phyloP scores from a whole-genome alignment of 2,888 invertebrate genomes.

The Ochropacha duplaris region DNA sequence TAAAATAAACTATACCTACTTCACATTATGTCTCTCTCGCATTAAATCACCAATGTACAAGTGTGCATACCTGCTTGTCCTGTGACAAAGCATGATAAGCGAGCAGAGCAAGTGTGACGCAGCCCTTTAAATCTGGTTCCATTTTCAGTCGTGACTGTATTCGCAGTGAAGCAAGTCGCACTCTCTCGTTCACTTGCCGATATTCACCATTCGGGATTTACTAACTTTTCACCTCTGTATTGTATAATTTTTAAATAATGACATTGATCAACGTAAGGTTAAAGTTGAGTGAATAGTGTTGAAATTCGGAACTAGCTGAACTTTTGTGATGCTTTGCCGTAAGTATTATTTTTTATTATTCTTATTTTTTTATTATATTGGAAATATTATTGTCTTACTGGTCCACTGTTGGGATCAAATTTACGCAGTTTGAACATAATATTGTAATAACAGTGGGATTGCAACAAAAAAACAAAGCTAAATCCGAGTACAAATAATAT shows the following conservation, averaged over 20 bases:
- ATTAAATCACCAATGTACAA: neutral
- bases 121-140: constrained; percentile 9
- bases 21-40: neutral
- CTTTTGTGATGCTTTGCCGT: neutral
- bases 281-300: neutral
- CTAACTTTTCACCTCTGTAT: constrained; percentile 5
- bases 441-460: too few relatives aligned
- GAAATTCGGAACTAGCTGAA: neutral
- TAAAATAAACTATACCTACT: neutral
- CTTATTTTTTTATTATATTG: too few relatives aligned
- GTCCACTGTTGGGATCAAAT: too few relatives aligned
- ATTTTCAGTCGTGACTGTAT: constrained; percentile 27
- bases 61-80: neutral
- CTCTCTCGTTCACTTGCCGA: constrained; percentile 7
- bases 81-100: neutral
- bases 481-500: too few relatives aligned
- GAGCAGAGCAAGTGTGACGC: constrained; percentile 10
- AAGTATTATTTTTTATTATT: neutral
- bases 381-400: too few relatives aligned
- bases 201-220: constrained; percentile 3
- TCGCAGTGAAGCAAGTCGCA: constrained; percentile 25
- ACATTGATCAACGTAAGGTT: too few relatives aligned
- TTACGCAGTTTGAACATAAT: too few relatives aligned
- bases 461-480: too few relatives aligned
- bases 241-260: constrained; percentile 5